Evolutionary conservation across 2,113 vertebrate species (phyloP).

Genomic region (Pteropus alecto): DNA sequence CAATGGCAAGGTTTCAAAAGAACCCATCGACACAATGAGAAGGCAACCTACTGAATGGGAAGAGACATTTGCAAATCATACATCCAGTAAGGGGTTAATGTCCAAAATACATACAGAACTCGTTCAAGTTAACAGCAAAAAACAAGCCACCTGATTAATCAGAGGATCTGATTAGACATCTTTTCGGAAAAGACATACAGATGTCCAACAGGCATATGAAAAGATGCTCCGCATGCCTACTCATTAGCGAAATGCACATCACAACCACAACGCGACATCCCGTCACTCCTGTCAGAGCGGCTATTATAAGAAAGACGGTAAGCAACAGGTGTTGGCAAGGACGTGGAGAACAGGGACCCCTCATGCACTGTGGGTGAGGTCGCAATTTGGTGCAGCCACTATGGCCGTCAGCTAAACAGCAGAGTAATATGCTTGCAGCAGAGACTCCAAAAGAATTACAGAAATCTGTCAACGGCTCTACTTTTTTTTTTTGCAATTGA

Average conservation of each 20-base stretch:
- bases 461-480: neutral
- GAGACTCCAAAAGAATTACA: neutral
- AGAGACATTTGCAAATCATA: neutral
- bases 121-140: neutral
- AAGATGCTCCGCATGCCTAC: neutral
- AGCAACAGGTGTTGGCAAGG: neutral
- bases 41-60: neutral
- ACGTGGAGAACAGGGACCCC: neutral
- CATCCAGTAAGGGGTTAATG: neutral
- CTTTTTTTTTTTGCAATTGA: neutral
- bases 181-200: neutral
- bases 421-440: neutral
- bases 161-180: neutral
- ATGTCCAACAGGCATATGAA: neutral
- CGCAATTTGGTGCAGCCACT: accelerated
- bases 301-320: neutral
- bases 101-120: neutral
- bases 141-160: neutral
- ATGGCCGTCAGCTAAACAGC: neutral
- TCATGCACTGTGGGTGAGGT: accelerated
- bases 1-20: neutral
- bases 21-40: neutral
- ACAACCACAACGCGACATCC: neutral
- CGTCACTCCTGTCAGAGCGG: neutral
- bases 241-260: no score